Base-by-base conservation (phyloP, 2,888 invertebrate genomes). In the Ommatoiulus sabulosus region DNA sequence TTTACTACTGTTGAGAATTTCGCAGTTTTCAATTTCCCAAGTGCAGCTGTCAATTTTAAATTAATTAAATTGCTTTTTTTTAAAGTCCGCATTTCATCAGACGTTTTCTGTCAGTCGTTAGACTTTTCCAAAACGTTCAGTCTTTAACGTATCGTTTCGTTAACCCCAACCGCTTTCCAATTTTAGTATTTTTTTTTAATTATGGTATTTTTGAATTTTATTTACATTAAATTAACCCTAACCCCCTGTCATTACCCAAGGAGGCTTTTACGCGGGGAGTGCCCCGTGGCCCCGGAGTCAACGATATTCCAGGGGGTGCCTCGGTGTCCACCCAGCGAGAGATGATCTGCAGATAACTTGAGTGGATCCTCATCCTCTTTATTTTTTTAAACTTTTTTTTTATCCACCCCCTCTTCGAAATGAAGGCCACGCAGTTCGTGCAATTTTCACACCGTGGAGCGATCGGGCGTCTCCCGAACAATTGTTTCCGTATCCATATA, bases 401-500 rank as follows among this genome's bases (percentile, higher is more conserved):
- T 46, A n/a, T 63, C n/a, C 20, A n/a, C n/a, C n/a, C 63, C 4
- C 63, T n/a, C 63, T n/a, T 2, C n/a, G 1, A n/a, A 20, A 20
- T 20, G 63, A 63, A 63, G 63, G 63, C 63, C 63, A 63, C 63
- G 72, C 72, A 72, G 5, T 6, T 52, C 52, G 52, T 52, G 52
- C 5, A 15, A 17, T 72, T 72, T 72, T 72, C 72, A 24, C 72
- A 72, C 57, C 15, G 48, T 8, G 48, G 8, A 7, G 12, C 4
- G 10, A 10, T 57, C 17, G 72, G 72, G 72, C 24, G 72, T 20
- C 20, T 20, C 72, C 24, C 72, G 20, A n/a, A 5, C 7, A 24
- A 72, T 72, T 72, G 72, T 72, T 72, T 72, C 72, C 72, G 72
- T 72, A 72, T 72, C 72, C 72, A 17, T 20, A 72, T 24, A 24